These are phyloP conservation scores for Rosalia funebris DNA, from an alignment of 2,888 invertebrate genomes.

Conservation along the genomic window DNA sequence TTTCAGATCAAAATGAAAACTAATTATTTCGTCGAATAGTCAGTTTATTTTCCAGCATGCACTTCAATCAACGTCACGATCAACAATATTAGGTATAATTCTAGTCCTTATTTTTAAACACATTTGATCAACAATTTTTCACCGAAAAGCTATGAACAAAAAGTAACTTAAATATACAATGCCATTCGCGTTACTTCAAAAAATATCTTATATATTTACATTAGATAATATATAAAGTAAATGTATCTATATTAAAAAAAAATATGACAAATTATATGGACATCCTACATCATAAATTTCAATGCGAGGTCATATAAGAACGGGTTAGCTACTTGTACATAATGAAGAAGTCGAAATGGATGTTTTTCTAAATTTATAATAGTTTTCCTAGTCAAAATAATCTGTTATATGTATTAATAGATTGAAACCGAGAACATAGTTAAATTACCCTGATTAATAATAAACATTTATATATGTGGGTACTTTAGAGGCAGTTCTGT, in stretches of 20 bases:
- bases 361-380: conserved; percentile 13
- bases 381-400: too few species aligned
- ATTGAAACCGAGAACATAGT: too few species aligned
- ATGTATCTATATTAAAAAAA: conserved; percentile 45
- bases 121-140: conserved; percentile 17
- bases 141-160: conserved; percentile 1
- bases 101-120: conserved; percentile 11
- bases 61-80: neutral
- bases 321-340: conserved; percentile 14
- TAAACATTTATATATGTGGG: too few species aligned
- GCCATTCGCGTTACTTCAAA: conserved; percentile 48
- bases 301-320: conserved; percentile 6
- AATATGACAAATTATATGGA: conserved; percentile 50
- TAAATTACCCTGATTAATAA: too few species aligned
- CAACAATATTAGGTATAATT: conserved; percentile 5
- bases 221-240: conserved; percentile 54
- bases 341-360: conserved; percentile 7
- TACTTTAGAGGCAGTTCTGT: conserved; percentile 16
- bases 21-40: too few species aligned
- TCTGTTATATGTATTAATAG: too few species aligned
- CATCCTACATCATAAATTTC: conserved; percentile 29
- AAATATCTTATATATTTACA: conserved; percentile 57
- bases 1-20: too few species aligned
- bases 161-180: conserved; percentile 38
- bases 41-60: too few species aligned